These are phyloP conservation scores for Cheilosia urbana DNA, from an alignment of 2,888 invertebrate species.

Conservation along the genomic window DNA sequence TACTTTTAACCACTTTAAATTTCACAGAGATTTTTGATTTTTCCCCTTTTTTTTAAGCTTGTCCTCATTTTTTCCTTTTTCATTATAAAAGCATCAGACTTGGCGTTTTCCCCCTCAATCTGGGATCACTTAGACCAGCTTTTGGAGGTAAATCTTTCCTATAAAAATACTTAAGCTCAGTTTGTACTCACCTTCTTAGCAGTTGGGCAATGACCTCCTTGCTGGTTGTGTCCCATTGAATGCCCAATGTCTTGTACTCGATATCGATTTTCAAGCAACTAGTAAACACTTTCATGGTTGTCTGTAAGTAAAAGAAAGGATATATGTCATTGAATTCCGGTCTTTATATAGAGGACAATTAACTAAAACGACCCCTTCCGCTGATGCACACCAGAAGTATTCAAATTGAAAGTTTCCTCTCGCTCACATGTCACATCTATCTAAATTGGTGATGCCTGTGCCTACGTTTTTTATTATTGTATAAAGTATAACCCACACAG, in stretches of 20 bases:
- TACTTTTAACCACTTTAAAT: too few relatives aligned
- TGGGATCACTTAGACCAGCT: too few relatives aligned
- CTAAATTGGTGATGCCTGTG: constrained; percentile 10
- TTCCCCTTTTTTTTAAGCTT: too few relatives aligned
- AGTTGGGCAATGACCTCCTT: constrained; percentile 93
- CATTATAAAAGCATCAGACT: too few relatives aligned
- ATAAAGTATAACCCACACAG: constrained; percentile 11
- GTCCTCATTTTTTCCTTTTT: too few relatives aligned
- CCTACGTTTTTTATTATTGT: neutral
- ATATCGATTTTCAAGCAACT: constrained; percentile 95
- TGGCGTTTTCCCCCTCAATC: too few relatives aligned
- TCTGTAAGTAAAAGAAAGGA: constrained; percentile 87
- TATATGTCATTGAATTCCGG: constrained; percentile 26
- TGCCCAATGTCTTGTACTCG: constrained; percentile 97
- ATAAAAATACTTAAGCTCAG: neutral
- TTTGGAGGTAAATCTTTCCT: too few relatives aligned
- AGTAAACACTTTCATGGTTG: constrained; percentile 95
- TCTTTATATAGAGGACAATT: neutral
- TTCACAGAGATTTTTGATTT: too few relatives aligned
- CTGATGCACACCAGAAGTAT: neutral
- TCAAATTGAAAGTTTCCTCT: constrained; percentile 44
- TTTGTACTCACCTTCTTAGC: constrained; percentile 88
- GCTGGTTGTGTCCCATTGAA: constrained; percentile 94
- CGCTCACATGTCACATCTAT: neutral
- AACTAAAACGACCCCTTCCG: constrained; percentile 30